Percentiles rank a stretch among this genome's conserved stretches.
Evolutionary conservation across 2,113 vertebrate genomes (phyloP).

Genomic region (Platysteira castanea): DNA sequence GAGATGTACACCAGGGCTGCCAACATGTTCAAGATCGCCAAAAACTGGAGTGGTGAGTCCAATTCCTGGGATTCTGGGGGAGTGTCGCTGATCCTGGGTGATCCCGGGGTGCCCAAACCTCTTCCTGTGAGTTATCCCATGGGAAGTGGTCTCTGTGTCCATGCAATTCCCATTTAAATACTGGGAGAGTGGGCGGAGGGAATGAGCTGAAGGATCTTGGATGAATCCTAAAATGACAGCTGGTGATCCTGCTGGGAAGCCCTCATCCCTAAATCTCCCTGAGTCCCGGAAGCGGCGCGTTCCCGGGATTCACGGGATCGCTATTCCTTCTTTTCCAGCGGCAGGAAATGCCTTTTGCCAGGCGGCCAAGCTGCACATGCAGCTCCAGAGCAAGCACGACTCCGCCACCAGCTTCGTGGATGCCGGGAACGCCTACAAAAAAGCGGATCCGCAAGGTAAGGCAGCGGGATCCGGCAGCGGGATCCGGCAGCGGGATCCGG

Average conservation of each 20-base stretch:
- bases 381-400: slow-evolving; percentile 97
- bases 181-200: not conserved
- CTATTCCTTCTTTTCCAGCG: slow-evolving; percentile 68
- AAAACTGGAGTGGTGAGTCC: slow-evolving; percentile 94
- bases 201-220: not conserved
- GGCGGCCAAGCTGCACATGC: slow-evolving; percentile 93
- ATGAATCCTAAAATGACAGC: not conserved
- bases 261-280: not conserved
- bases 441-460: slow-evolving; percentile 92
- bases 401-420: slow-evolving; percentile 95
- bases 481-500: accelerated
- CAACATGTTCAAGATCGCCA: slow-evolving; percentile 99
- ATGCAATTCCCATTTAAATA: not conserved
- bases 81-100: accelerated
- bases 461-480: accelerated
- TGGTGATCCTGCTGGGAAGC: not conserved
- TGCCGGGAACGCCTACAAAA: slow-evolving; percentile 95
- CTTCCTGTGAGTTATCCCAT: not conserved
- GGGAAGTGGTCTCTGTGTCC: not conserved
- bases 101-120: accelerated
- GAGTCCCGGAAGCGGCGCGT: accelerated
- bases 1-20: slow-evolving; percentile 98
- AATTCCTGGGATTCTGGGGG: not conserved
- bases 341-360: slow-evolving; percentile 94
- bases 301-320: not conserved